phyloP scores from a whole-genome alignment of 1,140 invertebrate genomes.

The Drosophila repleta region DNA sequence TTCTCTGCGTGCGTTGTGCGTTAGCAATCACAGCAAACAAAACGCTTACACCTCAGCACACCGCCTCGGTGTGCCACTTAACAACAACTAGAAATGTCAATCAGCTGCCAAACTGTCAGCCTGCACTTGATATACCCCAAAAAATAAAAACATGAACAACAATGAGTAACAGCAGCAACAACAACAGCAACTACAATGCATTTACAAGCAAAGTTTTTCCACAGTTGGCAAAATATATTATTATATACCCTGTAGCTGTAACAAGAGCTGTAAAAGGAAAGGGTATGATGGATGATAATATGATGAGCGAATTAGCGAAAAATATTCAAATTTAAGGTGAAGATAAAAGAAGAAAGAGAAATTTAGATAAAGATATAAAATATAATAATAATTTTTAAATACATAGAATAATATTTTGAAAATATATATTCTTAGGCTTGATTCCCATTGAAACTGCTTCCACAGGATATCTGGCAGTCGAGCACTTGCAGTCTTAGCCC shows the following conservation, averaged over 20 bases:
- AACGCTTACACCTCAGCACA: conserved; percentile 15
- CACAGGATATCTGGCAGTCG: conserved; percentile 7
- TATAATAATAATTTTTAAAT: too few species aligned
- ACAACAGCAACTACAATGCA: background rate
- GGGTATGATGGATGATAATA: background rate
- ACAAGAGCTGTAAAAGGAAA: background rate
- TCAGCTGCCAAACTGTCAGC: conserved; percentile 68
- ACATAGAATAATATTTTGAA: too few species aligned
- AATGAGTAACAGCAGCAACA: conserved; percentile 19
- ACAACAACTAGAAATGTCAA: conserved; percentile 77
- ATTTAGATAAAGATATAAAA: too few species aligned
- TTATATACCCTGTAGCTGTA: background rate
- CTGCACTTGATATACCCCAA: conserved; percentile 57
- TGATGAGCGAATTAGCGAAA: too few species aligned
- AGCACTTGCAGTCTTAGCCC: background rate
- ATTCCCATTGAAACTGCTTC: background rate
- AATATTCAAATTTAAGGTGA: too few species aligned
- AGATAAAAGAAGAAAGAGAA: too few species aligned
- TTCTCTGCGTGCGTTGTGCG: conserved; percentile 12
- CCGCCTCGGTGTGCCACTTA: conserved; percentile 63
- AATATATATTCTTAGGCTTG: background rate
- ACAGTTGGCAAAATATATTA: conserved; percentile 43
- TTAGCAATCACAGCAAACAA: conserved; percentile 10
- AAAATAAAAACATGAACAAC: conserved; percentile 19
- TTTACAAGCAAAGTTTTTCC: conserved; percentile 45